Percentiles rank a stretch among this genome's conserved stretches.
Conservation (phyloP, 2,113 vertebrate species). For the Leptobrachium leishanense region DNA sequence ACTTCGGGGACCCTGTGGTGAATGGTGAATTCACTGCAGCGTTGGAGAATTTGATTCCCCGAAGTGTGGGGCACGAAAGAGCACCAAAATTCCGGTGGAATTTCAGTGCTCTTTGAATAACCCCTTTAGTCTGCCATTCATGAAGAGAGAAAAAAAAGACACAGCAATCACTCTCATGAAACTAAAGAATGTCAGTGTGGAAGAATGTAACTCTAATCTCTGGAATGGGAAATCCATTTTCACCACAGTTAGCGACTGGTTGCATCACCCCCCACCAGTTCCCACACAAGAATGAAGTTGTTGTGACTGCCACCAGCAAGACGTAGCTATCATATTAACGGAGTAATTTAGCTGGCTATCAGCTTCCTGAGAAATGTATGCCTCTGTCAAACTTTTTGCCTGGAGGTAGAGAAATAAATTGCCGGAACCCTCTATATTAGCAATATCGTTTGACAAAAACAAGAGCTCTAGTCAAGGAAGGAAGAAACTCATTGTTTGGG, state of each 20-base stretch:
- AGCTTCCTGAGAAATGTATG: constrained; percentile 55
- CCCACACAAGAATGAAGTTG: constrained; percentile 49
- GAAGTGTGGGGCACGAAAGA: too few relatives aligned
- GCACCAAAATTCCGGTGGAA: too few relatives aligned
- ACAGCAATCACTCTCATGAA: background rate
- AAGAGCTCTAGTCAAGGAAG: constrained; percentile 46
- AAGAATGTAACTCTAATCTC: constrained; percentile 19
- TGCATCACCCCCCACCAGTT: constrained; percentile 39
- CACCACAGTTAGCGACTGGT: background rate
- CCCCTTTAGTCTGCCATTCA: too few relatives aligned
- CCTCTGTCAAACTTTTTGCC: constrained; percentile 52
- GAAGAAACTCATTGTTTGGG: constrained; percentile 38
- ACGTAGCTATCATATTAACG: constrained; percentile 57
- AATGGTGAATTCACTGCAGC: too few relatives aligned
- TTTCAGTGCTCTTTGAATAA: too few relatives aligned
- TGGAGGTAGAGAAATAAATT: constrained; percentile 51
- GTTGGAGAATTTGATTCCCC: too few relatives aligned
- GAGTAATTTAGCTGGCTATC: constrained; percentile 56
- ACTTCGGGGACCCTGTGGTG: too few relatives aligned
- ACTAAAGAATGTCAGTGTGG: background rate
- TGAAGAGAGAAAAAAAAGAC: too few relatives aligned
- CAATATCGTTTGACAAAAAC: constrained; percentile 52
- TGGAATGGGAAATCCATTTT: constrained; percentile 18
- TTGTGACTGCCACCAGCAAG: constrained; percentile 51
- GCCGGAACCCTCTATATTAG: constrained; percentile 50